These are phyloP conservation scores for Pseudococcus longispinus DNA, from an alignment of 2,888 invertebrate genomes.

Conservation along the genomic window DNA sequence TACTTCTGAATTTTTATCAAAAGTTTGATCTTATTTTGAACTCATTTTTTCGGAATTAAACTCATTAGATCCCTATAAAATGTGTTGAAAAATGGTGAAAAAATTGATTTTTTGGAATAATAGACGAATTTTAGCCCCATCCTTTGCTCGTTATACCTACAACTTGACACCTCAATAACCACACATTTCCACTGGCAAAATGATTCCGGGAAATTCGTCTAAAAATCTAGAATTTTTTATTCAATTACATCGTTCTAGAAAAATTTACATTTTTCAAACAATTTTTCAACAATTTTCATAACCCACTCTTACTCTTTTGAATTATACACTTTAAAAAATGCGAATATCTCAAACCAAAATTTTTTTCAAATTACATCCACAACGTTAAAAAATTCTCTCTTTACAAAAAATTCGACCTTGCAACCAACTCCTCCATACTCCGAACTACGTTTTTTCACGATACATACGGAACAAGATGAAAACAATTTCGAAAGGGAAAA, in stretches of 20 bases:
- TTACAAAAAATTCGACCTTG: conserved; percentile 2
- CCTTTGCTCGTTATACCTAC: too few species aligned
- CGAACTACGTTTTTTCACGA: background rate
- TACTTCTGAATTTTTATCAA: too few species aligned
- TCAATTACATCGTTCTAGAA: background rate
- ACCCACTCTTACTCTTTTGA: background rate
- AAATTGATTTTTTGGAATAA: too few species aligned
- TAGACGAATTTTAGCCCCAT: too few species aligned
- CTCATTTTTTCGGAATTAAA: too few species aligned
- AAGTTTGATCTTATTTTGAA: too few species aligned
- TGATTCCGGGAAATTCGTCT: too few species aligned
- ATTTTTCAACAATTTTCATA: background rate
- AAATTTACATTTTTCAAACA: background rate
- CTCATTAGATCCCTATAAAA: too few species aligned
- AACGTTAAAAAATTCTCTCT: background rate
- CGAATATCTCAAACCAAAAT: background rate
- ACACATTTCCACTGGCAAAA: too few species aligned
- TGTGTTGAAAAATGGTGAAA: too few species aligned
- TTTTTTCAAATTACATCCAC: background rate
- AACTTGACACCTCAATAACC: too few species aligned
- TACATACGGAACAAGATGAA: background rate
- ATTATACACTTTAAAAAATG: background rate
- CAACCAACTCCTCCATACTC: background rate
- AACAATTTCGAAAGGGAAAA: background rate
- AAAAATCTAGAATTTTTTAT: too few species aligned